Evolutionary conservation across 30 jellyfish, hydroid and myxozoan species (phyloP).

Genomic region (Mastigias papua): DNA sequence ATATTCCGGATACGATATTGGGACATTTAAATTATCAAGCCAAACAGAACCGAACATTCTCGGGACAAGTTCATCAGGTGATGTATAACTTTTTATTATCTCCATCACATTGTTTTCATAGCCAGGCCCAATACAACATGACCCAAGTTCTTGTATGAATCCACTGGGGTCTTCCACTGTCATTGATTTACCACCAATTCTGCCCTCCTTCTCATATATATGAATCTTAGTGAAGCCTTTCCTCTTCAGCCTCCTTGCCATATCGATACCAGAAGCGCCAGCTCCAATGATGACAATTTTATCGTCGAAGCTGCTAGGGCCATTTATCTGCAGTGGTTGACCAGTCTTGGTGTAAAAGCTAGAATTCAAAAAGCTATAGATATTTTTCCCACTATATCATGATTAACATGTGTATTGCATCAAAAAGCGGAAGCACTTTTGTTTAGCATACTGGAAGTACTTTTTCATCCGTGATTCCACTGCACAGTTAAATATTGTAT

Average conservation of each 20-base stretch:
- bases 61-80: constrained; percentile 49
- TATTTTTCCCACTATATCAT: too few species aligned
- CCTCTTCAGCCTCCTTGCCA: constrained; percentile 84
- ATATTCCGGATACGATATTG: constrained; percentile 59
- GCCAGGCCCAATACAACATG: constrained; percentile 88
- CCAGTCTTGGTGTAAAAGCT: constrained; percentile 1
- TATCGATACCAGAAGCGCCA: constrained; percentile 92
- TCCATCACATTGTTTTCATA: constrained; percentile 72
- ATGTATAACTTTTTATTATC: constrained; percentile 57
- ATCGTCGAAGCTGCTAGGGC: constrained; percentile 76
- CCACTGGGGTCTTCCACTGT: constrained; percentile 51
- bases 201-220: constrained; percentile 60
- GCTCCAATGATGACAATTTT: constrained; percentile 94
- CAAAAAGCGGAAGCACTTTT: too few species aligned
- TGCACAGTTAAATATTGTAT: too few species aligned
- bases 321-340: constrained; percentile 35
- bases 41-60: constrained; percentile 75
- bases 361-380: neutral
- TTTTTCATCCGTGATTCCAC: too few species aligned
- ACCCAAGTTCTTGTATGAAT: constrained; percentile 83
- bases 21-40: constrained; percentile 60
- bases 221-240: constrained; percentile 79
- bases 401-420: too few species aligned
- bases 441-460: too few species aligned
- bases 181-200: constrained; percentile 91